Conservation (phyloP, 2,113 vertebrate species). For the Nothobranchius furzeri region DNA sequence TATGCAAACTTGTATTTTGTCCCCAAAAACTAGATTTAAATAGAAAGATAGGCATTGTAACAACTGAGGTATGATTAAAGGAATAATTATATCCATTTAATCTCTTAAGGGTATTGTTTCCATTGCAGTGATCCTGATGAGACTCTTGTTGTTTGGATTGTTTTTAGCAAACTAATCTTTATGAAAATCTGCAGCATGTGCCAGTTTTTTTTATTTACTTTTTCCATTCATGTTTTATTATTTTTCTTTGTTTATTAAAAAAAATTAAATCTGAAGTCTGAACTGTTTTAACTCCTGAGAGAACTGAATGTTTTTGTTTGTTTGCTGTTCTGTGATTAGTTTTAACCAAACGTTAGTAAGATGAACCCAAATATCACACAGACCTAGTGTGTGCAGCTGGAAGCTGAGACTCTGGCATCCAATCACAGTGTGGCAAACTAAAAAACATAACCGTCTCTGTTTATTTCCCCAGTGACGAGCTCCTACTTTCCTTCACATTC, state of each 20-base stretch:
- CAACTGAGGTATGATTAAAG: no score
- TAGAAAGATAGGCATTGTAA: background rate
- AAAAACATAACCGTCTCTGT: constrained; percentile 32
- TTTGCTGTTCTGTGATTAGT: constrained; percentile 13
- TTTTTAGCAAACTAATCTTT: no score
- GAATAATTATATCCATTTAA: no score
- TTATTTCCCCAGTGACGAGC: constrained; percentile 27
- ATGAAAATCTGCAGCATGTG: no score
- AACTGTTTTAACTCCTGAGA: background rate
- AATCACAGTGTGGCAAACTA: constrained; percentile 36
- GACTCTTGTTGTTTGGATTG: no score
- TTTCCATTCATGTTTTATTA: no score
- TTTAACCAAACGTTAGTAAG: constrained; percentile 29
- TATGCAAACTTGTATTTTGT: background rate
- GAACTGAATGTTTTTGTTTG: constrained; percentile 4
- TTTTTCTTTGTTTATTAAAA: background rate
- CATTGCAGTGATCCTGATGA: no score
- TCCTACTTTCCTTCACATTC: constrained; percentile 25
- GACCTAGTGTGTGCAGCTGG: constrained; percentile 27
- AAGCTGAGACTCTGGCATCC: constrained; percentile 49
- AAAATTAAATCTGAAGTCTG: background rate
- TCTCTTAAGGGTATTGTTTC: no score
- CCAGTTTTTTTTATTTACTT: no score
- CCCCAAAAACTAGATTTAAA: no score
- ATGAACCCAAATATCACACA: constrained; percentile 25